Evolutionary conservation across 2,113 vertebrate genomes (phyloP).

Genomic region (Syngnathus floridae): DNA sequence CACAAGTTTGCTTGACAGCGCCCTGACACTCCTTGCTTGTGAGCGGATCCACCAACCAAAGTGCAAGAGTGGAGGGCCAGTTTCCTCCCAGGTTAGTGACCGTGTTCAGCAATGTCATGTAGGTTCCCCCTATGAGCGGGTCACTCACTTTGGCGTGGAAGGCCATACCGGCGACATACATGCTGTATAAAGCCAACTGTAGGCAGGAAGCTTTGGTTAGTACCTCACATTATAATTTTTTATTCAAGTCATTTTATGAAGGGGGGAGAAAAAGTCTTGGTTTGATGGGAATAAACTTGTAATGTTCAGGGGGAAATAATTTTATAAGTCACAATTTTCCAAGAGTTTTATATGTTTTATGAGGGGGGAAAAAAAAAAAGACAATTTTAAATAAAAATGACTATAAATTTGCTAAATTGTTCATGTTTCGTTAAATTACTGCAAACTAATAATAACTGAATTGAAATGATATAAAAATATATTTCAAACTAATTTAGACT

Average conservation of each 20-base stretch:
- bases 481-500: too few relatives aligned
- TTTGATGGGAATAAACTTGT: background rate
- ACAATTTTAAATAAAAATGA: too few relatives aligned
- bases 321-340: too few relatives aligned
- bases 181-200: conserved; percentile 90
- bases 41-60: conserved; percentile 95
- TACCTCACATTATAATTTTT: background rate
- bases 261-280: background rate
- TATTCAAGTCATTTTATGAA: too few relatives aligned
- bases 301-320: too few relatives aligned
- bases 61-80: conserved; percentile 91
- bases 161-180: conserved; percentile 96
- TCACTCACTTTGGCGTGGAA: conserved; percentile 98
- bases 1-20: conserved; percentile 74
- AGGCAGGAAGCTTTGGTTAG: background rate
- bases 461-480: too few relatives aligned
- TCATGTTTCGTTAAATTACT: too few relatives aligned
- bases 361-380: too few relatives aligned
- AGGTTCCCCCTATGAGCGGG: conserved; percentile 93
- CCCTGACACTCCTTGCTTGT: conserved; percentile 85
- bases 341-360: too few relatives aligned
- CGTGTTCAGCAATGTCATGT: conserved; percentile 96
- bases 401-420: too few relatives aligned
- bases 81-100: conserved; percentile 94
- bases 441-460: too few relatives aligned